A percentile compares a stretch with the other conserved stretches of the same genome.
phyloP scores from a whole-genome alignment of 2,888 invertebrate species.

The Eupeodes latifasciatus region DNA sequence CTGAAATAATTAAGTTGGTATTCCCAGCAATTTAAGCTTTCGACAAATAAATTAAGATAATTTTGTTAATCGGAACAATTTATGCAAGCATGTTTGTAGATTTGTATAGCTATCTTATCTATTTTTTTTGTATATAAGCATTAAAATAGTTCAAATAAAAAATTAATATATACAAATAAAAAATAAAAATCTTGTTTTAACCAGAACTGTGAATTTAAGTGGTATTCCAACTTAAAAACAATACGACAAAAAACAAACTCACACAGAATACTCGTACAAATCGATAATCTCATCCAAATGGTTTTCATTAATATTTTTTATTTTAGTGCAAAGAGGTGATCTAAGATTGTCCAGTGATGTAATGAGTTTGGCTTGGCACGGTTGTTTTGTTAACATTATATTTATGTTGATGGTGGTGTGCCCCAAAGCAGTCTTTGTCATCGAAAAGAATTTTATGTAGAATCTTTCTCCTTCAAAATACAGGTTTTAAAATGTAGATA shows the following conservation, averaged over 20 bases:
- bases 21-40: conserved; percentile 35
- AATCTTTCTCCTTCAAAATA: not conserved
- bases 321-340: conserved; percentile 29
- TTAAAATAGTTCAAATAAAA: conserved; percentile 13
- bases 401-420: conserved; percentile 19
- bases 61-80: conserved; percentile 24
- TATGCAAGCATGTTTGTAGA: conserved; percentile 28
- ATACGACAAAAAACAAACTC: conserved; percentile 38
- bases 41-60: conserved; percentile 33
- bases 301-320: not conserved
- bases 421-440: conserved; percentile 50
- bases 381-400: conserved; percentile 48
- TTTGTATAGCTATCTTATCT: conserved; percentile 11
- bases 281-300: conserved; percentile 36
- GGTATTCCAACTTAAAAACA: conserved; percentile 25
- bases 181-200: conserved; percentile 38
- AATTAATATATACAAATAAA: not conserved
- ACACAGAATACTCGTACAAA: conserved; percentile 29
- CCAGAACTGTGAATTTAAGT: conserved; percentile 48
- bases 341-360: conserved; percentile 70
- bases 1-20: conserved; percentile 17
- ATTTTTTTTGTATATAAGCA: not conserved
- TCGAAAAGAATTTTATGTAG: conserved; percentile 57
- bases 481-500: not conserved
- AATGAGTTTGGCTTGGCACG: conserved; percentile 61